Conservation (phyloP, 2,797 vertebrate species). For the Otolemur crassicaudatus region DNA sequence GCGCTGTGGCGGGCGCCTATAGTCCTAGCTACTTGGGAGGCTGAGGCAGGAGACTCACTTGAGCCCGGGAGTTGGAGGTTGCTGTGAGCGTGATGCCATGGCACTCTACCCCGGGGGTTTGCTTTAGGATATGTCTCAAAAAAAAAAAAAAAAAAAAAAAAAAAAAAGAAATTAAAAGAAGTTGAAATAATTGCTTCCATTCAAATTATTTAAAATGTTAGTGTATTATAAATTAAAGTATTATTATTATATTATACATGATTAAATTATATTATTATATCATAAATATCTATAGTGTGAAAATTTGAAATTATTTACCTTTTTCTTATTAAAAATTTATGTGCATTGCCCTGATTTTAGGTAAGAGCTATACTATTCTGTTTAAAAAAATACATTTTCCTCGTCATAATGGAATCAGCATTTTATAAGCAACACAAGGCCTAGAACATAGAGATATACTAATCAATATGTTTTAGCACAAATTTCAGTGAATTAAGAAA, state of each 20-base stretch:
- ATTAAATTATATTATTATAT: too few relatives aligned
- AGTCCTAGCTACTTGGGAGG: too few relatives aligned
- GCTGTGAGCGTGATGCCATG: too few relatives aligned
- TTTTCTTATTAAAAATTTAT: neutral
- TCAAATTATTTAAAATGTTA: neutral
- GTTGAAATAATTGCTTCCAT: neutral
- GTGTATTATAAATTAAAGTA: neutral
- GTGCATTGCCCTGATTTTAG: neutral
- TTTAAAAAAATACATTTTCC: neutral
- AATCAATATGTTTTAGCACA: neutral
- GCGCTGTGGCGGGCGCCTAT: too few relatives aligned
- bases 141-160: too few relatives aligned
- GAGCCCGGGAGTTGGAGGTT: too few relatives aligned
- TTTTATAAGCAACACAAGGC: neutral
- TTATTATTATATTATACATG: too few relatives aligned
- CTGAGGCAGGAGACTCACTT: too few relatives aligned
- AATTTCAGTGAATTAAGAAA: conserved; percentile 12
- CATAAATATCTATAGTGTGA: neutral
- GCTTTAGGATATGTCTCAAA: too few relatives aligned
- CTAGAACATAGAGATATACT: neutral
- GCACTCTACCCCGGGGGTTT: too few relatives aligned
- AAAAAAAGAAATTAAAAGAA: neutral
- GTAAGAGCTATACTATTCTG: neutral
- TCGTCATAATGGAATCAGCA: neutral
- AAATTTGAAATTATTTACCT: neutral